Evolutionary conservation across 1,140 invertebrate species (phyloP).

Genomic region (Trialeurodes vaporariorum): DNA sequence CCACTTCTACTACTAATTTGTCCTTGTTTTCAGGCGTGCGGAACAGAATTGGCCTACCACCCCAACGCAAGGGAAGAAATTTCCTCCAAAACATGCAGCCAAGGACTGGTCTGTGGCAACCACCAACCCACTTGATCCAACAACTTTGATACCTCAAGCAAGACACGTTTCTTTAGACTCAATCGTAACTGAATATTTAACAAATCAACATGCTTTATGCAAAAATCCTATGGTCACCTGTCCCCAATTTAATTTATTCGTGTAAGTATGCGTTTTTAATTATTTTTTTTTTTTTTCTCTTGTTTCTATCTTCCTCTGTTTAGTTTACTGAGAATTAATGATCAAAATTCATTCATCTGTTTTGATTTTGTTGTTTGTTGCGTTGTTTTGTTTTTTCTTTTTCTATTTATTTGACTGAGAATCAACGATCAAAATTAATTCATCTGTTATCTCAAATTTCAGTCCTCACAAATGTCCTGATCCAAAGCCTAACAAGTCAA

Average conservation of each 20-base stretch:
- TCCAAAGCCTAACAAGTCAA: slow-evolving; percentile 55
- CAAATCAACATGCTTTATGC: slow-evolving; percentile 88
- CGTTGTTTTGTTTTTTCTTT: too few relatives aligned
- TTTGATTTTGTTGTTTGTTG: too few relatives aligned
- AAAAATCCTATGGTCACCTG: slow-evolving; percentile 86
- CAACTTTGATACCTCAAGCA: slow-evolving; percentile 30
- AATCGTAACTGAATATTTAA: slow-evolving; percentile 90
- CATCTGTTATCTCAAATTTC: slow-evolving; percentile 22
- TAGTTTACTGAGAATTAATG: too few relatives aligned
- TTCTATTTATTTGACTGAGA: too few relatives aligned
- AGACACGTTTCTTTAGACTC: slow-evolving; percentile 64
- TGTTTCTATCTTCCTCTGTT: too few relatives aligned
- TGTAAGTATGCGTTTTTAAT: slow-evolving; percentile 40
- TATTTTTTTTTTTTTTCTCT: slow-evolving; percentile 9
- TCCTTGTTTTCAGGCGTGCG: background rate
- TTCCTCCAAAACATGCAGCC: slow-evolving; percentile 32
- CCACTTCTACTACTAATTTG: too few relatives aligned
- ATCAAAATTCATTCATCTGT: too few relatives aligned
- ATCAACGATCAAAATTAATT: too few relatives aligned
- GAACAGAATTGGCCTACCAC: background rate
- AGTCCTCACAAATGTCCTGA: slow-evolving; percentile 90
- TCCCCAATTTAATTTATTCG: slow-evolving; percentile 78
- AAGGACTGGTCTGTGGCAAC: background rate
- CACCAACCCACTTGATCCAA: slow-evolving; percentile 6
- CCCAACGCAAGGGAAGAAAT: slow-evolving; percentile 27